Conservation (phyloP, 1,140 invertebrate genomes). For the Venturia canescens region DNA sequence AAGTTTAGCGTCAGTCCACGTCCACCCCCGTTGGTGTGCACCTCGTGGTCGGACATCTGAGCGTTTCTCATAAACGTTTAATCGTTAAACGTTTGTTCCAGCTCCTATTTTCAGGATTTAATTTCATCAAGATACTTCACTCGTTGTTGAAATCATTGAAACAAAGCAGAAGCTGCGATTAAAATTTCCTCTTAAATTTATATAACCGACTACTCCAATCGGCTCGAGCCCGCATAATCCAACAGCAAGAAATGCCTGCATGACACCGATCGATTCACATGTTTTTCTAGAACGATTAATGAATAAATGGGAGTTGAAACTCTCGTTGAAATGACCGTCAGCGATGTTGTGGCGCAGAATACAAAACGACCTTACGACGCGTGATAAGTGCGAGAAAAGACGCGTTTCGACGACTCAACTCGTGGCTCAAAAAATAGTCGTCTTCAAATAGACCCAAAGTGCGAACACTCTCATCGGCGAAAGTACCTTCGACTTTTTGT, state of each 20-base stretch:
- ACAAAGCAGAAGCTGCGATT: too few species aligned
- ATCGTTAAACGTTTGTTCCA: not conserved
- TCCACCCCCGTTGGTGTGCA: constrained; percentile 57
- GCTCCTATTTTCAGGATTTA: not conserved
- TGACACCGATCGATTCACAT: not conserved
- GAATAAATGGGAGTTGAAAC: not conserved
- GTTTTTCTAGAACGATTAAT: not conserved
- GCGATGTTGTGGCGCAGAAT: not conserved
- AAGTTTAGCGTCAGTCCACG: constrained; percentile 61
- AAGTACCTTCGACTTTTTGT: not conserved
- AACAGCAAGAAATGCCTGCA: not conserved
- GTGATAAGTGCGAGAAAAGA: not conserved
- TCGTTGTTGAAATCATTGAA: too few species aligned
- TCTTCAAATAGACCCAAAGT: too few species aligned
- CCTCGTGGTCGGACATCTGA: constrained; percentile 47
- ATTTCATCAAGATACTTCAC: not conserved
- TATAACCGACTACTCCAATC: too few species aligned
- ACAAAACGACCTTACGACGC: not conserved
- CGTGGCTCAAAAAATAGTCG: not conserved
- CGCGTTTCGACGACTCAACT: not conserved
- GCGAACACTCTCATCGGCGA: not conserved
- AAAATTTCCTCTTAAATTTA: too few species aligned
- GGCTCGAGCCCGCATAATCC: too few species aligned
- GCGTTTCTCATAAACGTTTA: not conserved
- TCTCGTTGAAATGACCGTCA: not conserved